Evolutionary conservation across 2,113 vertebrate species (phyloP).

Genomic region (Malurus elegans): DNA sequence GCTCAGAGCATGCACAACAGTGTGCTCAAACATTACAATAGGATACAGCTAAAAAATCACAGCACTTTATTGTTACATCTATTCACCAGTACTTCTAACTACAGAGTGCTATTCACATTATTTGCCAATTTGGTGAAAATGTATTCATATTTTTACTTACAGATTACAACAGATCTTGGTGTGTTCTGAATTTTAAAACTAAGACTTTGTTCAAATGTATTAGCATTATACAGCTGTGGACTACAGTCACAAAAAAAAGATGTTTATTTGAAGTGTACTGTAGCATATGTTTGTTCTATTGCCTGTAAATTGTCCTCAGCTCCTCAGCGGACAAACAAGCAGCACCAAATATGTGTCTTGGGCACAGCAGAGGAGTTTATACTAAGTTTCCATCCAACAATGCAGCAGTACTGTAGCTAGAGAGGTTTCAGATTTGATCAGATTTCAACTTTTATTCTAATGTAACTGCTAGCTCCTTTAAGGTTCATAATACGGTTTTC

Average conservation of each 20-base stretch:
- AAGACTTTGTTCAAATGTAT: background rate
- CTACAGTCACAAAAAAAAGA: background rate
- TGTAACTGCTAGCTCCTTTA: background rate
- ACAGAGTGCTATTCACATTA: background rate
- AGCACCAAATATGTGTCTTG: fast-evolving
- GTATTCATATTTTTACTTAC: background rate
- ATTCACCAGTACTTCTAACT: background rate
- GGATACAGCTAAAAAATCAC: background rate
- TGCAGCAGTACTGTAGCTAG: background rate
- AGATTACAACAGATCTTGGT: background rate
- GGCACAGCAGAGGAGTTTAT: background rate
- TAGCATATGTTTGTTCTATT: background rate
- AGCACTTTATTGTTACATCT: background rate
- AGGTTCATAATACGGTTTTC: background rate
- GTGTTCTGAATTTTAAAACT: background rate
- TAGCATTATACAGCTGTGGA: background rate
- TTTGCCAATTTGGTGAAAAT: background rate
- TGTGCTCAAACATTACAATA: background rate
- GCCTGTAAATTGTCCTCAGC: background rate
- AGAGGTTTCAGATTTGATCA: background rate
- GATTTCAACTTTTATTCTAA: background rate
- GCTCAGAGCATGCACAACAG: background rate
- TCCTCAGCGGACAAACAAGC: background rate
- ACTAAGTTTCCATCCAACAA: background rate
- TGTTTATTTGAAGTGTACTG: background rate